Evolutionary conservation across 1,140 invertebrate genomes (phyloP).

Genomic region (Hypothenemus hampei): DNA sequence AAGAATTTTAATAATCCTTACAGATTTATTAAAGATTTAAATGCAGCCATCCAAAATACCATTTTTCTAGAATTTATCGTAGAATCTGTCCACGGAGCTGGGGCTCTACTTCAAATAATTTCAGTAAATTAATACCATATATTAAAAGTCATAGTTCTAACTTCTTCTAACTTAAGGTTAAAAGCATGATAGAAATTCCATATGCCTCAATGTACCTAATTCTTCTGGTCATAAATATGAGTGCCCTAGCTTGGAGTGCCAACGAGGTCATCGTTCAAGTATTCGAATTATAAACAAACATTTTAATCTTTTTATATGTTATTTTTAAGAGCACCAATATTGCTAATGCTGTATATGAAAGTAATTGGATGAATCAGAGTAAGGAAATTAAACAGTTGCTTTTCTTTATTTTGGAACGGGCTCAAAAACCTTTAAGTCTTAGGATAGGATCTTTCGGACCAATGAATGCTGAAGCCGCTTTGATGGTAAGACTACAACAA

Average conservation of each 20-base stretch:
- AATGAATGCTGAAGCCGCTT: conserved; percentile 1
- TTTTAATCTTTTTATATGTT: neutral
- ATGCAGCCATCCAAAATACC: conserved; percentile 5
- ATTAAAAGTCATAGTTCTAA: neutral
- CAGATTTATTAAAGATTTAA: conserved; percentile 3
- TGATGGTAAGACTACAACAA: neutral
- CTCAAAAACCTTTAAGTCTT: neutral
- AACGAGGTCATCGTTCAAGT: conserved; percentile 5
- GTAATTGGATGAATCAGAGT: conserved; percentile 5
- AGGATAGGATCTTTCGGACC: neutral
- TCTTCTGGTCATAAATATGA: neutral
- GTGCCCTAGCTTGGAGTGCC: neutral
- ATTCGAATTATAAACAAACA: neutral
- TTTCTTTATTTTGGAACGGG: neutral
- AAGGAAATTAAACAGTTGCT: neutral
- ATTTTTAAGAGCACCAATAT: conserved; percentile 6
- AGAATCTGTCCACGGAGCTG: conserved; percentile 1
- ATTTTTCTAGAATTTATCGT: neutral
- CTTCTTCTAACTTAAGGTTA: neutral
- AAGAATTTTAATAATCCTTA: neutral
- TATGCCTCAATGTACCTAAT: neutral
- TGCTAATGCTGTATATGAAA: neutral
- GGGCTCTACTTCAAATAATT: neutral
- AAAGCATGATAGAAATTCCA: neutral
- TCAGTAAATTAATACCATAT: neutral